Percentiles rank a stretch among this genome's conserved stretches.
Conservation (phyloP, 1,140 invertebrate species). For the Pteromalus puparum region DNA sequence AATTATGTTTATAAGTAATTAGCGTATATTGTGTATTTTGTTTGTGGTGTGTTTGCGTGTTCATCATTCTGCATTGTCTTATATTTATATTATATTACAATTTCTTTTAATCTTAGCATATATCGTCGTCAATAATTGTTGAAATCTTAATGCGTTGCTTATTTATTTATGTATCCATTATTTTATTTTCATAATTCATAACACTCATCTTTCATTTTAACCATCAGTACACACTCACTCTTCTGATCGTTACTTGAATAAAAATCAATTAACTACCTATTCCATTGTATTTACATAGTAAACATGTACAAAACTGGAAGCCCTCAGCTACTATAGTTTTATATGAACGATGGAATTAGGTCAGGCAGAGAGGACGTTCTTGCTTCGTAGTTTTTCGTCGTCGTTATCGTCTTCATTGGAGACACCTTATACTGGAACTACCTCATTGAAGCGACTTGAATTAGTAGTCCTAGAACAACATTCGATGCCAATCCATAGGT, state of each 20-base stretch:
- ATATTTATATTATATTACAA: constrained; percentile 36
- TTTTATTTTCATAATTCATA: background rate
- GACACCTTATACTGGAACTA: constrained; percentile 50
- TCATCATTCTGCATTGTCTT: constrained; percentile 25
- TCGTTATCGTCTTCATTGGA: no score
- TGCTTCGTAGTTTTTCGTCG: constrained; percentile 2
- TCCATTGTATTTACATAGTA: constrained; percentile 69
- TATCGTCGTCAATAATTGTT: background rate
- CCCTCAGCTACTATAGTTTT: constrained; percentile 76
- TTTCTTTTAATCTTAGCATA: constrained; percentile 9
- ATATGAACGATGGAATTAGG: constrained; percentile 73
- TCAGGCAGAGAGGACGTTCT: constrained; percentile 58
- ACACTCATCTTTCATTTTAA: background rate
- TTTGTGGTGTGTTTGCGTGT: background rate
- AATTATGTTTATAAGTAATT: constrained; percentile 71
- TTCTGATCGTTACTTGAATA: constrained; percentile 60
- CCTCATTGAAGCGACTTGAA: constrained; percentile 53
- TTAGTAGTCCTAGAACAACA: constrained; percentile 54
- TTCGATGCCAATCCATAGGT: background rate
- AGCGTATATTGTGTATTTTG: constrained; percentile 56
- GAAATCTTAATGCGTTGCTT: background rate
- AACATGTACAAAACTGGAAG: constrained; percentile 74
- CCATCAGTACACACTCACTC: background rate
- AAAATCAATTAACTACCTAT: constrained; percentile 73
- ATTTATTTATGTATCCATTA: background rate